phyloP scores from a whole-genome alignment of 2,797 vertebrate species.

The Sarcophilus harrisii region DNA sequence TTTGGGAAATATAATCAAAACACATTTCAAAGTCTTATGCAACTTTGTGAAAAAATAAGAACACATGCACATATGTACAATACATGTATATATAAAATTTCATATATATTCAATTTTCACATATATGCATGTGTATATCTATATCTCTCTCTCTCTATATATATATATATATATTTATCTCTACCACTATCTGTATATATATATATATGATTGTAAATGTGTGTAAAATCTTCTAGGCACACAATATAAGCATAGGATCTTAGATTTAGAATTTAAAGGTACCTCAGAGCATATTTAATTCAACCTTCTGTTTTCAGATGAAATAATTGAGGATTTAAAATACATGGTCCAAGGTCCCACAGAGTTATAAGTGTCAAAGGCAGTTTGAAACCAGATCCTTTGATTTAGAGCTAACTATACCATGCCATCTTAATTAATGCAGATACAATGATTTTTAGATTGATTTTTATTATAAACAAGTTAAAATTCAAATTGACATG shows the following conservation, averaged over 20 bases:
- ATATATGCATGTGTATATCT: not conserved
- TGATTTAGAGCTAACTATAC: not conserved
- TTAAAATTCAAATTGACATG: constrained; percentile 18
- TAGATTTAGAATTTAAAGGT: not conserved
- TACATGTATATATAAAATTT: not conserved
- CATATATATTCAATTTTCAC: too few relatives aligned
- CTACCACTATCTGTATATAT: too few relatives aligned
- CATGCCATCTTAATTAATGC: not conserved
- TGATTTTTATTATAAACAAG: constrained; percentile 7
- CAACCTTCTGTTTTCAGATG: not conserved
- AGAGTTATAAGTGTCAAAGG: not conserved
- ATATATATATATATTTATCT: too few relatives aligned
- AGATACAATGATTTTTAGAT: not conserved
- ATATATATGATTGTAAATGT: not conserved
- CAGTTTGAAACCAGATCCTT: not conserved
- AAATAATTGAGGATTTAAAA: not conserved
- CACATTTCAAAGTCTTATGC: not conserved
- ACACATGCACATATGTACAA: not conserved
- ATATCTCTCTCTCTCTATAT: too few relatives aligned
- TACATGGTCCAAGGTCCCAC: not conserved
- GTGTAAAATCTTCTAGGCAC: not conserved
- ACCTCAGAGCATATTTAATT: not conserved
- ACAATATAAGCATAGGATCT: not conserved
- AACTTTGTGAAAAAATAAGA: not conserved
- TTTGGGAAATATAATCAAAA: not conserved